Evolutionary conservation across 2,888 invertebrate species (phyloP), one percentile per base, ranked within the genome.

Genomic region (Stegana nigrithorax): DNA sequence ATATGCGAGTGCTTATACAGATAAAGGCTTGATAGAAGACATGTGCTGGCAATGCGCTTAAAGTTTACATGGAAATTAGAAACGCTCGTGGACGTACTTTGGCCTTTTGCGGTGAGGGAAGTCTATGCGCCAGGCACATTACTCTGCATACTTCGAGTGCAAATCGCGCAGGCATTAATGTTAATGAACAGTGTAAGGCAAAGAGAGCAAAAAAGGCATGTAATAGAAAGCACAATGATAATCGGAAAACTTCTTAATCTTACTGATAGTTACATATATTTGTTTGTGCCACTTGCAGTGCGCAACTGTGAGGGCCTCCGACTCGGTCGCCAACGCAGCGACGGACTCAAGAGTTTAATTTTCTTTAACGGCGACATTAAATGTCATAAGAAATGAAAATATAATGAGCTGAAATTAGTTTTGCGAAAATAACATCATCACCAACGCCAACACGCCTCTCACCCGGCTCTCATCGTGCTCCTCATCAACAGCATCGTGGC

Each of bases 281-380:
- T 76, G 68, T 64, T 72, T 68, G 70, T 72, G 67, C 67, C 64
- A 66, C 73, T 65, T 64, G 69, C 75, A 69, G 75, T 76, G 63
- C 53, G 36, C 25, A 21, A 10, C 21, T 4, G 25, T 10, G 19
- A 19, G 19, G 3, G 29, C 10, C 29, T 6, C 29, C 29, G 6
- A 29, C 29, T 7, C 6, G 29, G 29, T 29, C 29, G 29, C 29
- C 29, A 7, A 29, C 29, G 10, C 6, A 10, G 10, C 29, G 6
- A 29, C 29, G 10, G 10, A 17, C 51, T 51, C 29, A 29, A 51
- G 17, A 51, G 32, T 55, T 36, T 55, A 55, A 55, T 55, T 55
- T 55, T 29, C 3, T 51, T 32, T 55, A 55, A 55, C 32, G 53
- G 53, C 53, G 53, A 32, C 36, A 23, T 23, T 23, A 32, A 21